Conservation (phyloP, 2,888 invertebrate species). For the Hanleya hanleyi region DNA sequence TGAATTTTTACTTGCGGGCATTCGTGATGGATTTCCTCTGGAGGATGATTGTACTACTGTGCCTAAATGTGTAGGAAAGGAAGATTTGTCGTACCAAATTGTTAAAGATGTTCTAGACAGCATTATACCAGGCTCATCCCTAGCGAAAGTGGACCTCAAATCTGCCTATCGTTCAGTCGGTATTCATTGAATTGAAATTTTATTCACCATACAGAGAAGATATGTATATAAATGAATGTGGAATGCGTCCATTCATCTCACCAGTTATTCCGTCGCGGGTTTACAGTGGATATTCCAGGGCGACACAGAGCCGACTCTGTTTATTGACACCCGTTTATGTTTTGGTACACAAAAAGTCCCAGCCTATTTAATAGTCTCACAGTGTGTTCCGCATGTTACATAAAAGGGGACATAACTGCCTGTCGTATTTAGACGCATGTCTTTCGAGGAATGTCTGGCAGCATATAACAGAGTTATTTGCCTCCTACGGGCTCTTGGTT, state of each 20-base stretch:
- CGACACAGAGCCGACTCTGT: neutral
- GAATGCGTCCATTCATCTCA: neutral
- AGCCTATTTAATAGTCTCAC: neutral
- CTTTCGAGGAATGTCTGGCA: neutral
- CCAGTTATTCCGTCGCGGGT: neutral
- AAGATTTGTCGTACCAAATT: neutral
- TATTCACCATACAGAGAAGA: too few species aligned
- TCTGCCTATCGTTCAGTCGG: too few species aligned
- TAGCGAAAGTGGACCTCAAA: neutral
- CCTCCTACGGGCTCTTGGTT: neutral
- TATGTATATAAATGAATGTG: too few species aligned
- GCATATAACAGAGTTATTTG: neutral
- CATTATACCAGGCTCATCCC: neutral
- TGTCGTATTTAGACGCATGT: too few species aligned
- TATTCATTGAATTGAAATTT: too few species aligned
- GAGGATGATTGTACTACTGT: neutral
- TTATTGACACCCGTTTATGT: neutral
- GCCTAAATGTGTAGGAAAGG: neutral
- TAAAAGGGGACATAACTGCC: neutral
- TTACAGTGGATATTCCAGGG: neutral
- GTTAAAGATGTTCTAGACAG: neutral
- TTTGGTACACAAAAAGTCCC: neutral
- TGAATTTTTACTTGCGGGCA: neutral
- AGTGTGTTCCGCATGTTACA: neutral
- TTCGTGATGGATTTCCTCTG: neutral